Evolutionary conservation across 2,113 vertebrate genomes (phyloP).

Genomic region (Catagonus wagneri): DNA sequence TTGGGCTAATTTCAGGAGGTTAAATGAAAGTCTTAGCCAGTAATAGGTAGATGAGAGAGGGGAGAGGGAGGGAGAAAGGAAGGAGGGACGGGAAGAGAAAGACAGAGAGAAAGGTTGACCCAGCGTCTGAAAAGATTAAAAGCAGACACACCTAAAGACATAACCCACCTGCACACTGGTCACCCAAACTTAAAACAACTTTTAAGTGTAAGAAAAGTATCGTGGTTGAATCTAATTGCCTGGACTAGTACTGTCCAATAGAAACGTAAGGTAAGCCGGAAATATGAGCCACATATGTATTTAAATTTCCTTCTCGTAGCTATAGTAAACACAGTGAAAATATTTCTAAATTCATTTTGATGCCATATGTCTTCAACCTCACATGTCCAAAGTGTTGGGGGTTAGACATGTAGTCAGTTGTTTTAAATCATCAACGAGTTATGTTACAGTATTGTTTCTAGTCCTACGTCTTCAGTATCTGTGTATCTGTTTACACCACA

Average conservation of each 20-base stretch:
- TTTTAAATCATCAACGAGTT: not conserved
- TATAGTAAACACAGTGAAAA: constrained; percentile 43
- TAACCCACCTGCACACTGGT: constrained; percentile 69
- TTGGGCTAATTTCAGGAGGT: constrained; percentile 62
- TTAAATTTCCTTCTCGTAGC: not conserved
- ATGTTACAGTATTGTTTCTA: not conserved
- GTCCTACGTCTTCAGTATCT: not conserved
- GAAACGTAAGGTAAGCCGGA: constrained; percentile 43
- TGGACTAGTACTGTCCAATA: constrained; percentile 5
- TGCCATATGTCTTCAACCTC: not conserved
- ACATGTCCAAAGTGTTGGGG: not conserved
- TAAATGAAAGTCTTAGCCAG: constrained; percentile 63
- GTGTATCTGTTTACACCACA: not conserved
- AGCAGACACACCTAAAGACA: constrained; percentile 47
- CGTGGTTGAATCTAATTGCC: not conserved
- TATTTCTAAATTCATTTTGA: not conserved
- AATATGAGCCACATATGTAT: not conserved
- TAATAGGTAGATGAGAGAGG: constrained; percentile 54
- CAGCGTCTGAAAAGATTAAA: constrained; percentile 69
- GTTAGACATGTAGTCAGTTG: not conserved
- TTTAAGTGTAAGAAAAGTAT: constrained; percentile 55
- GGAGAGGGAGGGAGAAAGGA: not conserved
- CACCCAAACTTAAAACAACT: constrained; percentile 54
- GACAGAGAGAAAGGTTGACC: constrained; percentile 36
- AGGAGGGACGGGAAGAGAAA: not conserved